Evolutionary conservation across 2,888 invertebrate species (phyloP).

Genomic region (Cryptus armator): DNA sequence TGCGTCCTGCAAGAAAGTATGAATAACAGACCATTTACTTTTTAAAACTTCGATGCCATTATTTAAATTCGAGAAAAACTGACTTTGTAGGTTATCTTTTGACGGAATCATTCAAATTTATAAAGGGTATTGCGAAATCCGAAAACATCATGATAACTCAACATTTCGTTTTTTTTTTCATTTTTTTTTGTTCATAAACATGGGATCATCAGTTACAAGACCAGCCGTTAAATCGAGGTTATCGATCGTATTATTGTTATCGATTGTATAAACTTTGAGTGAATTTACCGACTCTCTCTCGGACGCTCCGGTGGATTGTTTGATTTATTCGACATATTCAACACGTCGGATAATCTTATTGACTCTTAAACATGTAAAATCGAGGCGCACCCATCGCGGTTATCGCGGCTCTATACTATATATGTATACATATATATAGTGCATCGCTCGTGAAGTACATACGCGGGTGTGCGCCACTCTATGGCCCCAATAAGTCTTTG

Average conservation of each 20-base stretch:
- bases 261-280: slow-evolving; percentile 59
- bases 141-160: no score
- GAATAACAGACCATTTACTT: no score
- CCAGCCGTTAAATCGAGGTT: slow-evolving; percentile 40
- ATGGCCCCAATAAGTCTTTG: slow-evolving; percentile 59
- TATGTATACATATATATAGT: slow-evolving; percentile 26
- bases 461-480: slow-evolving; percentile 28
- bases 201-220: no score
- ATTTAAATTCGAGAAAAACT: no score
- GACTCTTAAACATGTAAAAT: slow-evolving; percentile 74
- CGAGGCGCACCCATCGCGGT: slow-evolving; percentile 64
- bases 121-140: no score
- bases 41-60: no score
- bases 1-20: no score
- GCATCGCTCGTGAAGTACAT: background rate
- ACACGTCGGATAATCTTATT: slow-evolving; percentile 79
- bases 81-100: no score
- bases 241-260: slow-evolving; percentile 28
- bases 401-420: slow-evolving; percentile 55
- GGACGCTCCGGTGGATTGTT: slow-evolving; percentile 69
- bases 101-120: no score
- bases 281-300: slow-evolving; percentile 56
- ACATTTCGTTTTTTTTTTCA: no score
- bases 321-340: slow-evolving; percentile 78
- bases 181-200: no score